Evolutionary conservation across 1,140 invertebrate species (phyloP), one percentile per base, ranked within the genome.

Genomic region (Elysia chlorotica): DNA sequence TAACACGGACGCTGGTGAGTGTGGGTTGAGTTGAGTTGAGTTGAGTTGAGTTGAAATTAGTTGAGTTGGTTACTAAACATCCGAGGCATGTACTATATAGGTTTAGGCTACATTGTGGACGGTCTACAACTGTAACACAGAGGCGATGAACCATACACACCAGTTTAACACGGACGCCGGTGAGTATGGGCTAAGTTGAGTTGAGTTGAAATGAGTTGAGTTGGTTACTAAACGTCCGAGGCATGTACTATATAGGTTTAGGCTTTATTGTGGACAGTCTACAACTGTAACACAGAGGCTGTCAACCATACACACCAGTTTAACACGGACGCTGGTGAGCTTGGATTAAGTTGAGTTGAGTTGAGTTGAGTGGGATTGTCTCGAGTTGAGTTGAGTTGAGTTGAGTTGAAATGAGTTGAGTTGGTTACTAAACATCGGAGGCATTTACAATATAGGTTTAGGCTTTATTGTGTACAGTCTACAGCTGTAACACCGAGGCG

Each of bases 241-340:
- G 30, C 4, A 4, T 65, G 65, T 37, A n/a, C 38, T 31, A 65
- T 28, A 31, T 65, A 5, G 6, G 5, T 31, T 28, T 35, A 65
- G 5, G 5, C 14, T 4, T 31, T 28, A 65, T 4, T 88, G 6
- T 86, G 87, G 67, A 86, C 87, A 0, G 75, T 74, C 17, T 87
- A 83, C 71, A 69, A 76, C 17, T 84, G 87, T 19, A 81, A 81
- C 31, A 79, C 78, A 2, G 63, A 59, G 5, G 79, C 78, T 10
- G 10, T 70, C 38, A 85, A 84, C 56, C 86, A 87, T 63, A 81
- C 83, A 6, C 56, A 73, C 63, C 80, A 76, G n/a, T 87, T 87
- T 71, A 80, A 80, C 48, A 41, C 74, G 37, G 81, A 78, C 30
- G 74, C 85, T 65, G 82, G 82, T 78, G 70, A 37, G 65, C 2